Conservation (phyloP, 2,113 vertebrate genomes). For the Machaerirhynchus nigripectus region DNA sequence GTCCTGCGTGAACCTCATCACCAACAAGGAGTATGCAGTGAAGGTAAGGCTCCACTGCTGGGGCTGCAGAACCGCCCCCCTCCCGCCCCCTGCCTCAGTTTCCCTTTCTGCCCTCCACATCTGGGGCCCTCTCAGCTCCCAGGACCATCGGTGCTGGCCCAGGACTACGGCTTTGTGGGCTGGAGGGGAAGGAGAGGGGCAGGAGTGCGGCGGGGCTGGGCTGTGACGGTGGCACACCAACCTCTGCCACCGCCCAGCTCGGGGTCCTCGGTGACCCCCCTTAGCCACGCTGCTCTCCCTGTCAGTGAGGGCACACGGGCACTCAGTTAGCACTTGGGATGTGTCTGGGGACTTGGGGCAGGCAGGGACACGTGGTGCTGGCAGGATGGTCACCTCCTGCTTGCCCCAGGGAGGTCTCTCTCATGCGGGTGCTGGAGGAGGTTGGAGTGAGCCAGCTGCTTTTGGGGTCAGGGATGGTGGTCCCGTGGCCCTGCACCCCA, state of each 20-base stretch:
- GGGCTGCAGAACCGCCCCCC: neutral
- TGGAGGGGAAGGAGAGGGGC: neutral
- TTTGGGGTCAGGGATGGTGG: neutral
- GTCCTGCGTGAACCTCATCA: constrained; percentile 94
- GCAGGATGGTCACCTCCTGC: neutral
- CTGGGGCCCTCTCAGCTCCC: neutral
- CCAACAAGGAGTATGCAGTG: constrained; percentile 96
- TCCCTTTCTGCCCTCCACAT: neutral
- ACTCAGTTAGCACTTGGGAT: neutral
- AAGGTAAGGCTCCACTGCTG: constrained; percentile 76
- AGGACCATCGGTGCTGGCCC: rapidly evolving
- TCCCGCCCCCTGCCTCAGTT: neutral
- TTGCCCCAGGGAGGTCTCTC: rapidly evolving
- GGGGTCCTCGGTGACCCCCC: rapidly evolving
- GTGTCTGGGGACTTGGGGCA: neutral
- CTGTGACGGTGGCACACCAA: rapidly evolving
- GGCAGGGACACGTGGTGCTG: rapidly evolving
- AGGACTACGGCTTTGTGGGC: rapidly evolving
- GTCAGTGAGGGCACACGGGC: neutral
- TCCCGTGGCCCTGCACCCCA: rapidly evolving
- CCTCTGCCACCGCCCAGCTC: neutral
- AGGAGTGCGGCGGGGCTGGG: neutral
- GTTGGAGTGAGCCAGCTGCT: rapidly evolving
- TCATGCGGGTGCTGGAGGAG: rapidly evolving
- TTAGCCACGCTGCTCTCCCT: neutral